A percentile compares a stretch with the other conserved stretches of the same genome.
phyloP scores from a whole-genome alignment of 2,888 invertebrate genomes.

The Choristoneura rosaceana region DNA sequence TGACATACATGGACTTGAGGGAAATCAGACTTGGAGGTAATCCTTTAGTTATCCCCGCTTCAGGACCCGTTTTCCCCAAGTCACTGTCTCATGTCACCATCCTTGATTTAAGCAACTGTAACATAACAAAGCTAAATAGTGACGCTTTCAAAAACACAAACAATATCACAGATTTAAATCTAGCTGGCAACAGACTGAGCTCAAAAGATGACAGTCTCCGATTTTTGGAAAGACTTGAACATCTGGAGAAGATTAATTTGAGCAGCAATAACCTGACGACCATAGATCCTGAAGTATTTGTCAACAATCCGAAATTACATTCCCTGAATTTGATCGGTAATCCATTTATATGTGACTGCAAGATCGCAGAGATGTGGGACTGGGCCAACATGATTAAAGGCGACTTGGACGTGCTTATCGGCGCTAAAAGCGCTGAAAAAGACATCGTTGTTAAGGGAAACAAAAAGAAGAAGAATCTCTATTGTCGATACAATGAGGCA shows the following conservation, averaged over 20 bases:
- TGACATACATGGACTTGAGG: conserved; percentile 87
- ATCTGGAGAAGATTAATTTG: conserved; percentile 86
- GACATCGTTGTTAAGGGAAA: conserved; percentile 87
- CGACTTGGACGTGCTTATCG: conserved; percentile 87
- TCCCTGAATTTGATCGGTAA: conserved; percentile 88
- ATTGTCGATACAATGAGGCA: conserved; percentile 87
- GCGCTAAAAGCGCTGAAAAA: conserved; percentile 87
- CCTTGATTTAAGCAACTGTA: conserved; percentile 88
- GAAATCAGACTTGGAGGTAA: conserved; percentile 89
- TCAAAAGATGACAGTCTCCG: conserved; percentile 78
- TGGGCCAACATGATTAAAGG: conserved; percentile 89
- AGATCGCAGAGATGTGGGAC: conserved; percentile 89
- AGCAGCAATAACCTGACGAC: conserved; percentile 87
- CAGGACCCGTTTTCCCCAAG: conserved; percentile 87
- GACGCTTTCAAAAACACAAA: conserved; percentile 87
- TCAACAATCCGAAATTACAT: conserved; percentile 84
- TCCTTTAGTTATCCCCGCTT: conserved; percentile 86
- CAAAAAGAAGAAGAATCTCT: conserved; percentile 87
- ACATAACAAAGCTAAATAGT: conserved; percentile 84
- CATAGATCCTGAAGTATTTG: conserved; percentile 84
- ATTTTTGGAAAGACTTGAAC: conserved; percentile 84
- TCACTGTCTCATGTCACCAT: conserved; percentile 87
- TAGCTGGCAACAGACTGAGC: conserved; percentile 85
- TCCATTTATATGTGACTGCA: conserved; percentile 89
- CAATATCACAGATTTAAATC: conserved; percentile 87